Base-by-base conservation (phyloP, 2,113 vertebrate genomes). In the Sinocyclocheilus anshuiensis region DNA sequence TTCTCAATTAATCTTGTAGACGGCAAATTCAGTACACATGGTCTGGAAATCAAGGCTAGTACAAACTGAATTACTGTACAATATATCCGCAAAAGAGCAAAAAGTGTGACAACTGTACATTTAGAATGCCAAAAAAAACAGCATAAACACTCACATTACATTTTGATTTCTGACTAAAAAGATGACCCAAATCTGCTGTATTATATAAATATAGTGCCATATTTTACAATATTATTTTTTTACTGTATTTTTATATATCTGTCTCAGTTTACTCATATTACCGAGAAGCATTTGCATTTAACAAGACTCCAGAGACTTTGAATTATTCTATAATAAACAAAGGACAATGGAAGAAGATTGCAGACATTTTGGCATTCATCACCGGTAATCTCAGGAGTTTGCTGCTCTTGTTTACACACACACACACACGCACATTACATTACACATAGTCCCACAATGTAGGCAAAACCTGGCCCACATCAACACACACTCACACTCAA, bases 291-390 rank as follows among this genome's bases (percentile, higher is more conserved):
- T 6, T 50, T 8, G 13, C 2, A 26, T 77, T 76, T 77, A 50
- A 50, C 11, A 50, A 50, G 48, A 50, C 48, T 45, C 9, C 11
- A 50, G 48, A 50, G 42, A 45, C 42, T 45, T 45, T 45, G 42
- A 45, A 13, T 50, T 50, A 50, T 50, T 4, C 48, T 50, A 50
- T 15, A 50, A 50, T 26, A 76, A 76, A n/a, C n/a, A 18, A 24
- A 50, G 45, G 6, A 48, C n/a, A 5, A 26, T 26, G 22, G 50
- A 50, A 74, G 69, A 72, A 12, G 36, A 74, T 9, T 76, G 42
- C 74, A 76, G 45, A 26, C n/a, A 45, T 76, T 12, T 50, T 76
- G n/a, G 74, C 74, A 26, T 24, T 76, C 45, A 42, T 74, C 36
- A 42, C 36, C 42, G 69, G 71, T 39, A 12, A 42, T n/a, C 10